Evolutionary conservation across 2,888 invertebrate genomes (phyloP), one percentile per base, ranked within the genome.

Genomic region (Trachelus stipa): DNA sequence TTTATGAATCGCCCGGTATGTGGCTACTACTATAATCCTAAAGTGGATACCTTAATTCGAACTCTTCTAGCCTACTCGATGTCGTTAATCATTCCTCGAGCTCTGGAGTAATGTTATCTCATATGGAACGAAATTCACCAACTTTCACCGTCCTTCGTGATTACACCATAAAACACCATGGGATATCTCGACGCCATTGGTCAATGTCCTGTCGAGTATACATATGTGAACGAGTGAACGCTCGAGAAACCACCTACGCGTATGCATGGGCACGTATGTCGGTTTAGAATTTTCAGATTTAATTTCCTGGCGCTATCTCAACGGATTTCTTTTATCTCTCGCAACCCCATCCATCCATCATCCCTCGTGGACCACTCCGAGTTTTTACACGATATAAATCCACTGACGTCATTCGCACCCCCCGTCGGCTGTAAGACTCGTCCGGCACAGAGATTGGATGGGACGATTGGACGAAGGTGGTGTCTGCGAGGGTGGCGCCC

Each of bases 381-480:
- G 23, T 23, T 56, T 56, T 56, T 56, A 56, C 56, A 56, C 6
- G 56, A 23, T 56, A 56, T 56, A 56, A 56, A 56, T 56, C 56
- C 56, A 56, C 30, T 30, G 12, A 71, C 12, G 71, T 71, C 33
- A 31, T 30, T 56, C 31, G 11, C 68, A 75, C 69, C 34, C 33
- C 56, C 56, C 56, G 23, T 56, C 9, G 56, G 56, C 9, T 23
- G 6, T 56, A 56, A 56, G 56, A 23, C 23, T 56, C 23, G 56
- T 56, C 34, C 31, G 81, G 80, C 73, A 83, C 83, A 83, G 83
- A 84, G 83, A 81, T 80, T 68, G 75, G 33, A 11, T n/a, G 68
- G 33, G 75, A 15, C 31, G 68, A 23, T 56, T 56, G 23, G 23
- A 56, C 56, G 56, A 23, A 56, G 56, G 56, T 23, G 56, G 56